Base-by-base conservation (phyloP, 2,113 vertebrate genomes). In the Ptilonorhynchus violaceus region DNA sequence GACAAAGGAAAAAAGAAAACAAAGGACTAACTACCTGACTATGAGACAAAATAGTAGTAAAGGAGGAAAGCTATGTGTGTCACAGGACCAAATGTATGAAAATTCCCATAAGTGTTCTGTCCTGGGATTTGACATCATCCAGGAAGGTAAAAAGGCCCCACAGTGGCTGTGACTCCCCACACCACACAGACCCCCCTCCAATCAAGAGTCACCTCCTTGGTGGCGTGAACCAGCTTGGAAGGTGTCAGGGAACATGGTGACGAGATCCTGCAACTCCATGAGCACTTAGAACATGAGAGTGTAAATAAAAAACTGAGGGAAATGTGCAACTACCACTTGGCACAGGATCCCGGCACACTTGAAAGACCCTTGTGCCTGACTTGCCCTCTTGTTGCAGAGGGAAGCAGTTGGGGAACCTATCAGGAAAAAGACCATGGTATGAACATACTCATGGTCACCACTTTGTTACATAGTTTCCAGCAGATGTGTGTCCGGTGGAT, bases 141-240 rank as follows among this genome's bases (percentile, higher is more conserved):
- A 4, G 31, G 28, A 69, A 27, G 6, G 7, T 5, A 17, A 46
- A 49, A 69, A 62, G 6, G 3, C 13, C 11, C 4, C 22, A 31
- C 12, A 35, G 30, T 50, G 14, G 3, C 23, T 85, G 19, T 82
- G 47, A 49, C 2, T 6, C 6, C 8, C 12, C 9, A 52, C 15
- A 53, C 2, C 5, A 60, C 35, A 73, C 6, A 47, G 9, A 21
- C 1, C 0, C 1, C 0, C 1, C 8, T 68, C 7, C 27, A 33
- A 12, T 24, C 20, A 79, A 50, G 25, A 13, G 23, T 44, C 4
- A 14, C n/a, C 17, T 52, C n/a, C 60, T 62, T 0, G 0, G 3
- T 33, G 8, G 7, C 10, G 2, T 63, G 10, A 83, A 25, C 1
- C 17, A 79, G 6, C 9, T 80, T 59, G 22, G 9, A 88, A 18